Base-by-base conservation (phyloP, 2,888 invertebrate species). In the Mimumesa dahlbomi region DNA sequence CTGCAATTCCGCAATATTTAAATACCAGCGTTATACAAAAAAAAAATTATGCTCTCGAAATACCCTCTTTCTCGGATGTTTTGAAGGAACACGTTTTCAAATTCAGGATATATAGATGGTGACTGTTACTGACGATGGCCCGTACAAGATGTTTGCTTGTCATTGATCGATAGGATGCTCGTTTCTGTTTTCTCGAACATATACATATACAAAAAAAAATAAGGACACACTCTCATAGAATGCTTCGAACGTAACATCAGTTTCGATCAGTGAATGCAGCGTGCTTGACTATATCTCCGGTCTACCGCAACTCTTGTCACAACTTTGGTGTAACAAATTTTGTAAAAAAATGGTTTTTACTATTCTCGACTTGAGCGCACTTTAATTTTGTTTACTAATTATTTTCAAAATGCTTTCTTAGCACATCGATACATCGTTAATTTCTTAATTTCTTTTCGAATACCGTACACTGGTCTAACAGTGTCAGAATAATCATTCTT, bases 141-240 rank as follows among this genome's bases (percentile, higher is more conserved):
- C 43, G 48, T 43, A 53, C 18, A 31, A 49, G 45, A 59, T 45
- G 31, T 54, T 45, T 64, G 64, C 68, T 64, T 68, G 13, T 70
- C 68, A 56, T 67, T 61, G 56, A 61, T 68, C 46, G 63, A 57
- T 68, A 63, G 67, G 67, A 68, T 67, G 38, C 16, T 67, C 50
- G 25, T 40, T 45, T 18, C 46, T 43, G 11, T 31, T 16, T 40
- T n/a, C 19, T 14, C 7, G 1, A 38, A 6, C 14, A 48, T 49
- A 43, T 42, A 7, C 16, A 31, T 9, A 6, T 16, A 40, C 14
- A 38, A 29, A 2, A 29, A 29, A 6, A 29, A 29, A 29, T 9
- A 2, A 2, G 9, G 6, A 38, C n/a, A 13, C 40, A 42, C 40
- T 45, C 34, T 50, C 46, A 21, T 29, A 45, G 19, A 45, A 16